These are phyloP conservation scores for Saimiri boliviensis DNA, from an alignment of 2,113 vertebrate species.

Conservation along the genomic window DNA sequence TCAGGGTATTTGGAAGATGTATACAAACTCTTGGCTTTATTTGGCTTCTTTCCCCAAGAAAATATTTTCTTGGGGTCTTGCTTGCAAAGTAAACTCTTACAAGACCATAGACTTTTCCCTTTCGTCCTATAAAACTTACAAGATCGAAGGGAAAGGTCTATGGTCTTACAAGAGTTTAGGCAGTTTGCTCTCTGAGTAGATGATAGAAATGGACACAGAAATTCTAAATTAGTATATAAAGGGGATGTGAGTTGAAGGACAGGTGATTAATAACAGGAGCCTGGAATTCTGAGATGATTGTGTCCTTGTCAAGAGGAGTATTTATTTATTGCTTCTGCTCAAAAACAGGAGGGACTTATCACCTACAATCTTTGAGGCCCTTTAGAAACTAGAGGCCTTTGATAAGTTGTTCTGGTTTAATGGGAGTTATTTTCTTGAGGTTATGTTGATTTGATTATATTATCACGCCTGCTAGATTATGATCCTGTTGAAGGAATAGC, in stretches of 20 bases:
- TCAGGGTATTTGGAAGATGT: background rate
- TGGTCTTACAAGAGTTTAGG: background rate
- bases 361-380: background rate
- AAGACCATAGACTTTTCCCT: background rate
- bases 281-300: background rate
- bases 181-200: background rate
- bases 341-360: background rate
- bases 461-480: background rate
- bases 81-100: background rate
- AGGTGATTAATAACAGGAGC: background rate
- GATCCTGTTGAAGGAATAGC: background rate
- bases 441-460: background rate
- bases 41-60: background rate
- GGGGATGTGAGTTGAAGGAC: background rate
- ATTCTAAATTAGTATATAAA: background rate
- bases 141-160: too few species aligned
- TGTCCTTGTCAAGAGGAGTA: background rate
- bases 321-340: background rate
- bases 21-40: background rate
- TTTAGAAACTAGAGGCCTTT: rapidly evolving
- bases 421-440: background rate
- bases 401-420: background rate
- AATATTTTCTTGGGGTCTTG: background rate
- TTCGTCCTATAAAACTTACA: too few species aligned
- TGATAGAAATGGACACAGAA: background rate